Percentiles rank a stretch among this genome's conserved stretches.
Evolutionary conservation across 2,113 vertebrate genomes (phyloP).

Genomic region (Arizona elegans): DNA sequence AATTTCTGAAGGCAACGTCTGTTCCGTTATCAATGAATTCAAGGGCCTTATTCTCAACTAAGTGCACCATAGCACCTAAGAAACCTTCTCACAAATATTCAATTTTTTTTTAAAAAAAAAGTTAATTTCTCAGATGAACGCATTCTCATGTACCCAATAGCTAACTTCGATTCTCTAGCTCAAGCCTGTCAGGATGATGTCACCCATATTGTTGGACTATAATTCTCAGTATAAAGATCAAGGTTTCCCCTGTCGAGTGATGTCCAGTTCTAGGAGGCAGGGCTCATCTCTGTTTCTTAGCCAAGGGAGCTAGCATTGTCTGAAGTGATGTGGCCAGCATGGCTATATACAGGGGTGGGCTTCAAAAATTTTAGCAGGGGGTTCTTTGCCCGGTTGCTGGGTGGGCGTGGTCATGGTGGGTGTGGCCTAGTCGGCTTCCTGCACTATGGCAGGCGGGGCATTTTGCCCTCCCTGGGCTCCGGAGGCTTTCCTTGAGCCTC

Average conservation of each 20-base stretch:
- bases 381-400: too few relatives aligned
- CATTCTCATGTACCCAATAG: background rate
- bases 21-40: background rate
- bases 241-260: background rate
- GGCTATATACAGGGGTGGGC: background rate
- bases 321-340: background rate
- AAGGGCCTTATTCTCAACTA: background rate
- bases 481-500: too few relatives aligned
- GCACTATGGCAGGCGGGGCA: too few relatives aligned
- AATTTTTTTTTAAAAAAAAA: background rate
- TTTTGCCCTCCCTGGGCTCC: too few relatives aligned
- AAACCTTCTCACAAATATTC: background rate
- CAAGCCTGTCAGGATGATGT: background rate
- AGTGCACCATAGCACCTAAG: too few relatives aligned
- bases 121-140: background rate
- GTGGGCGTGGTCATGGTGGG: too few relatives aligned
- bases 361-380: too few relatives aligned
- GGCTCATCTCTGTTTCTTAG: background rate
- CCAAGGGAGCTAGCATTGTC: background rate
- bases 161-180: background rate
- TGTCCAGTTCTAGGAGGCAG: background rate
- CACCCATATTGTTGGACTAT: background rate
- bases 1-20: too few relatives aligned
- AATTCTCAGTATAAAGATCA: background rate
- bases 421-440: too few relatives aligned